Percentiles rank a stretch among this genome's conserved stretches.
phyloP scores from a whole-genome alignment of 2,113 vertebrate species.

The Choloepus hoffmanni region DNA sequence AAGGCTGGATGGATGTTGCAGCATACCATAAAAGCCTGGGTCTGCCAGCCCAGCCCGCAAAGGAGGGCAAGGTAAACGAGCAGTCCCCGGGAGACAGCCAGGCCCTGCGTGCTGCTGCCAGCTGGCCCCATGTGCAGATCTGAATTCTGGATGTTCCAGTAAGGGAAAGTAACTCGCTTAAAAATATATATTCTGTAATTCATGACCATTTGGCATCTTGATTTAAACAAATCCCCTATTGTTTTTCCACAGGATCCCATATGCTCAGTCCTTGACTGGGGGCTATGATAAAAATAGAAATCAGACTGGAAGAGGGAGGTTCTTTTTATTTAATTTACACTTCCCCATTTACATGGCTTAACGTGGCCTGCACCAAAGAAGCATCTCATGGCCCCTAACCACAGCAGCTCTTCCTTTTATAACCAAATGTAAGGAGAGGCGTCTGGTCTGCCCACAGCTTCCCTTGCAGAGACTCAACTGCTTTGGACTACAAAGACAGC shows the following conservation, averaged over 20 bases:
- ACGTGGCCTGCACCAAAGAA: not conserved
- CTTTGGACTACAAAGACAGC: not conserved
- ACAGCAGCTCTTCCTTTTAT: slow-evolving; percentile 62
- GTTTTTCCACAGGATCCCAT: slow-evolving; percentile 68
- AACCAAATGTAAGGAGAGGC: not conserved
- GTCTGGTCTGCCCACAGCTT: not conserved
- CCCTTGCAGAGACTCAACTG: not conserved
- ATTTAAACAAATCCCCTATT: slow-evolving; percentile 78
- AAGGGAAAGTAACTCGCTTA: slow-evolving; percentile 66
- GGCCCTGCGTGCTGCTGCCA: slow-evolving; percentile 63
- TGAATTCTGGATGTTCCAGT: slow-evolving; percentile 62
- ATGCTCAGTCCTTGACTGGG: slow-evolving; percentile 2
- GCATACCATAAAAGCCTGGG: slow-evolving; percentile 11
- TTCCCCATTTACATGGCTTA: slow-evolving; percentile 55
- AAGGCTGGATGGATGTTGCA: slow-evolving; percentile 55
- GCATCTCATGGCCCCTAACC: slow-evolving; percentile 37
- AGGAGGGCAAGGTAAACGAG: slow-evolving; percentile 54
- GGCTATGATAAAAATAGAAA: slow-evolving; percentile 71
- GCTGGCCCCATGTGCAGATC: slow-evolving; percentile 62
- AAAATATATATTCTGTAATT: slow-evolving; percentile 74
- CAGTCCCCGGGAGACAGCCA: slow-evolving; percentile 10
- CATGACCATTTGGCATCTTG: slow-evolving; percentile 73
- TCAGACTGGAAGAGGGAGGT: not conserved
- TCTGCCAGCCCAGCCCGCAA: not conserved
- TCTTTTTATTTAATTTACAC: slow-evolving; percentile 72